phyloP scores from a whole-genome alignment of 2,888 invertebrate species.

The Uropetala carovei region DNA sequence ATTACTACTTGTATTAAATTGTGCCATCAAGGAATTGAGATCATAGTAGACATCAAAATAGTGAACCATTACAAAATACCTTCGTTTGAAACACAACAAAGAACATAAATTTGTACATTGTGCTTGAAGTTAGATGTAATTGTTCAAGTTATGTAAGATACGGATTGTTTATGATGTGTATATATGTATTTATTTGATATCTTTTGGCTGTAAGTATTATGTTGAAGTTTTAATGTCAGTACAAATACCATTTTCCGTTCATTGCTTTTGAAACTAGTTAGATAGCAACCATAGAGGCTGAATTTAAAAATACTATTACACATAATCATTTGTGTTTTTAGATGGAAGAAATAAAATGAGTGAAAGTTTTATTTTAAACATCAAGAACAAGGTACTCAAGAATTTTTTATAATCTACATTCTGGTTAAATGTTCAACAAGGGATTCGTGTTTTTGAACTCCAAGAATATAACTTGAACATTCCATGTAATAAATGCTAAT shows the following conservation, averaged over 20 bases:
- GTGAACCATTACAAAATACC: not conserved
- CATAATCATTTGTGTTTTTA: not conserved
- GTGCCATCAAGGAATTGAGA: conserved; percentile 43
- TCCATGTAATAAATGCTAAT: conserved; percentile 44
- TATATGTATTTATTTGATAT: conserved; percentile 52
- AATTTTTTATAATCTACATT: conserved; percentile 10
- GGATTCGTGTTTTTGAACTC: conserved; percentile 35
- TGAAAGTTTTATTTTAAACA: not conserved
- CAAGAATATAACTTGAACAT: conserved; percentile 40
- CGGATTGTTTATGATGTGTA: conserved; percentile 22
- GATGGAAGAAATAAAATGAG: not conserved
- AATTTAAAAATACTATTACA: not conserved
- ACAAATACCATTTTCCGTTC: not conserved
- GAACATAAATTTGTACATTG: conserved; percentile 42
- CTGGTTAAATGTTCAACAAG: not conserved
- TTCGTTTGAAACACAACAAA: conserved; percentile 5
- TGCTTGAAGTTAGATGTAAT: conserved; percentile 23
- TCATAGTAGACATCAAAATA: not conserved
- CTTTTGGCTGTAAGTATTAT: not conserved
- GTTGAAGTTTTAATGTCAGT: not conserved
- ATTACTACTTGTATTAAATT: not conserved
- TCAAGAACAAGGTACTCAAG: not conserved
- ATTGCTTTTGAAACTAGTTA: conserved; percentile 12
- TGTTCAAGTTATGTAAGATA: conserved; percentile 43
- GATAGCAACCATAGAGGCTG: conserved; percentile 11